phyloP scores from a whole-genome alignment of 2,888 invertebrate genomes.

The Neuroscelio doddi region DNA sequence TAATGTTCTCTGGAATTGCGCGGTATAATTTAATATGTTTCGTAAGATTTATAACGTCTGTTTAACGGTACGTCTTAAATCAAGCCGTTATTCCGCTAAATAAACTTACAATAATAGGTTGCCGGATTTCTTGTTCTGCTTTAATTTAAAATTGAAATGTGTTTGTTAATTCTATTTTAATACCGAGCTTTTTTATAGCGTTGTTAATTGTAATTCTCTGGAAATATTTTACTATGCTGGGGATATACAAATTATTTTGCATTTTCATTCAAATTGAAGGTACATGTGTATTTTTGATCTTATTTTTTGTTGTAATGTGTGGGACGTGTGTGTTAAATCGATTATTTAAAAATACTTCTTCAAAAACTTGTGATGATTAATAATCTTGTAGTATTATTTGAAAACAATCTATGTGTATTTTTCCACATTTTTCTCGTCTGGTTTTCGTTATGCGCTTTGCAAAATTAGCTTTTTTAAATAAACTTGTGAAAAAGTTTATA shows the following conservation, averaged over 20 bases:
- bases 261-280: not conserved
- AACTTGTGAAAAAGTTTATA: too few relatives aligned
- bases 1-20: constrained; percentile 5
- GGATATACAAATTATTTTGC: constrained; percentile 3
- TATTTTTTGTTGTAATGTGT: too few relatives aligned
- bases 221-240: not conserved
- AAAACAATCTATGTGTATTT: too few relatives aligned
- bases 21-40: constrained; percentile 10
- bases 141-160: constrained; percentile 8
- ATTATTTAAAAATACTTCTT: not conserved
- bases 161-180: constrained; percentile 9
- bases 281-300: not conserved
- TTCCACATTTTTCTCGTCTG: too few relatives aligned
- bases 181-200: constrained; percentile 6
- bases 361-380: too few relatives aligned
- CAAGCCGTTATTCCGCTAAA: constrained; percentile 18
- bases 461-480: too few relatives aligned
- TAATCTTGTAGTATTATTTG: too few relatives aligned
- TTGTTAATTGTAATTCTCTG: constrained; percentile 3
- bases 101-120: constrained; percentile 11
- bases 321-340: too few relatives aligned
- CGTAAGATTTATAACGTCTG: constrained; percentile 9
- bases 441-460: too few relatives aligned
- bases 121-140: constrained; percentile 8
- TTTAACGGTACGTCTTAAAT: constrained; percentile 12